A percentile compares a stretch with the other conserved stretches of the same genome.
Conservation (phyloP, 1,140 invertebrate species). For the Pseudomyrmex cubaensis region DNA sequence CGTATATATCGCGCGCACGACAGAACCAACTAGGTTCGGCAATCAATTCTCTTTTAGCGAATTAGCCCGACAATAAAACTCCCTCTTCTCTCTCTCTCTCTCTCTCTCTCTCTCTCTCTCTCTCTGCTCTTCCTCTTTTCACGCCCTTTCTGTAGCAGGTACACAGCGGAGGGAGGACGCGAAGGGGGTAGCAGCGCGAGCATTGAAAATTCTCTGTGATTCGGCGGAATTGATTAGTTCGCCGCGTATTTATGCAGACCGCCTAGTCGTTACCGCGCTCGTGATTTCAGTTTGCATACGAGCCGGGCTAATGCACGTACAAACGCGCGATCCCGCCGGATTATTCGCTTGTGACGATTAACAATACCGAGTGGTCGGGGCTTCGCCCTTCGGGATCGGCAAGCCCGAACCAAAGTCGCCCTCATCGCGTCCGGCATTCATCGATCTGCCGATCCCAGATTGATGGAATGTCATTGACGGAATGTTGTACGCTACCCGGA, state of each 20-base stretch:
- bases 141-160: neutral
- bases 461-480: slow-evolving; percentile 44
- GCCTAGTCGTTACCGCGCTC: slow-evolving; percentile 75
- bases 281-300: slow-evolving; percentile 72
- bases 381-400: slow-evolving; percentile 62
- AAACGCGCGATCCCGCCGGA: slow-evolving; percentile 71
- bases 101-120: neutral
- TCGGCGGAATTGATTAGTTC: slow-evolving; percentile 80
- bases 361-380: slow-evolving; percentile 37
- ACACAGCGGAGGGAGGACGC: slow-evolving; percentile 38
- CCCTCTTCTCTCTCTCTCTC: neutral
- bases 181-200: slow-evolving; percentile 27
- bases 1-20: slow-evolving; percentile 36
- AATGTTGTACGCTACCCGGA: slow-evolving; percentile 37
- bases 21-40: slow-evolving; percentile 60
- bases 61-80: slow-evolving; percentile 73
- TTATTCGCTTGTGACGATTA: slow-evolving; percentile 61
- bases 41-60: slow-evolving; percentile 81
- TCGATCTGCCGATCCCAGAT: slow-evolving; percentile 42
- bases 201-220: slow-evolving; percentile 83
- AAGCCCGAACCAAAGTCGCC: slow-evolving; percentile 76
- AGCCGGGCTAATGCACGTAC: slow-evolving; percentile 71
- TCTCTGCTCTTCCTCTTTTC: slow-evolving; percentile 13
- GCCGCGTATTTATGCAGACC: slow-evolving; percentile 80
- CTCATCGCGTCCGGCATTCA: slow-evolving; percentile 66